phyloP scores from a whole-genome alignment of 2,888 invertebrate species.

The Leuctra nigra region DNA sequence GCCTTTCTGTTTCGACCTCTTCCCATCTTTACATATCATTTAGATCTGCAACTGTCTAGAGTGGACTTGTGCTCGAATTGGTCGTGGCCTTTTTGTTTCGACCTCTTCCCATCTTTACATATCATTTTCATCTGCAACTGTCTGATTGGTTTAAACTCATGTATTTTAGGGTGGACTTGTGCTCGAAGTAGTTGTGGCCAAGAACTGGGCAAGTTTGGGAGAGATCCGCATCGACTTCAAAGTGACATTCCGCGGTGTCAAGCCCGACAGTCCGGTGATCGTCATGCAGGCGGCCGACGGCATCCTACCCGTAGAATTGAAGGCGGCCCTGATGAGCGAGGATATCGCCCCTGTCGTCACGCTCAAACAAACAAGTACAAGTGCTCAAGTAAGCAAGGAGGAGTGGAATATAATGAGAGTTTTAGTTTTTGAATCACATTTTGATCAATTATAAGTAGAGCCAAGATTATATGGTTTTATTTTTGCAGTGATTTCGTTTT shows the following conservation, averaged over 20 bases:
- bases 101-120: background rate
- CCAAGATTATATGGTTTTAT: too few species aligned
- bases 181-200: constrained; percentile 84
- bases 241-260: constrained; percentile 76
- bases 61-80: background rate
- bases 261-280: constrained; percentile 52
- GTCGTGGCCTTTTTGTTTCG: background rate
- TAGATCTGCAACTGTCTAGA: background rate
- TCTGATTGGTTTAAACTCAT: background rate
- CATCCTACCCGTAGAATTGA: constrained; percentile 63
- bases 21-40: background rate
- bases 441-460: too few species aligned
- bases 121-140: background rate
- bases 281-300: constrained; percentile 72
- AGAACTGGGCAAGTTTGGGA: constrained; percentile 92
- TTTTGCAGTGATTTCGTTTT: too few species aligned
- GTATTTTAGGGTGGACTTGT: constrained; percentile 59
- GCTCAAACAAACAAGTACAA: constrained; percentile 67
- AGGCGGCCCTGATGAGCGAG: constrained; percentile 61
- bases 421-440: too few species aligned
- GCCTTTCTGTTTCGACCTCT: background rate
- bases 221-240: constrained; percentile 66
- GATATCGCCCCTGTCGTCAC: constrained; percentile 70
- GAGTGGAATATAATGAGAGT: too few species aligned
- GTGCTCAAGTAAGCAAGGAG: constrained; percentile 49